Base-by-base conservation (phyloP, 2,888 invertebrate species). In the Octodonta nipae region DNA sequence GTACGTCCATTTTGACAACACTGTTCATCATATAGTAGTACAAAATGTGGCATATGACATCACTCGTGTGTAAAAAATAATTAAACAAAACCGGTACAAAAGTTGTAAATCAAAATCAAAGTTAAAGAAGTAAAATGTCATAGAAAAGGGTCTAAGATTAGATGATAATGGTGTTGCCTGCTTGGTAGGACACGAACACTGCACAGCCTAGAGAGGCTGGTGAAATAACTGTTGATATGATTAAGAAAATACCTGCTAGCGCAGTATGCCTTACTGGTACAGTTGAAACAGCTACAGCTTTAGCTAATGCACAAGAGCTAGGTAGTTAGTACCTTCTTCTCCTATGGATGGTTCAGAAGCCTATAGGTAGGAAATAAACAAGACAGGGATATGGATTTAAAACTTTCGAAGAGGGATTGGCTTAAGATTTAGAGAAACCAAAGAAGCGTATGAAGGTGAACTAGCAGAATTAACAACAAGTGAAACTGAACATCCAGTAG, bases 401-500 rank as follows among this genome's bases (percentile, higher is more conserved):
- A 96, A 98, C 55, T 98, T 98, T 55, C 70, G 98, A 3, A 70
- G 96, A 37, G 95, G 98, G 1, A 98, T 99, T 54, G 96, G 96
- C n/a, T 65, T 87, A 7, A 70, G 88, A 49, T 87, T 88, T 25
- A 75, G 87, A 35, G 98, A 99, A 65, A 92, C 89, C 0, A 98
- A 99, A 58, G 98, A 99, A 63, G 96, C 98, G 1, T 99, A 96
- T 58, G 98, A 99, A 63, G 98, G 98, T 6, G 98, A 99, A 68
- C 95, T 99, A 0, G 92, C 88, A 1, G 96, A 98, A 60, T 66
- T 98, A n/a, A 89, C 91, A 3, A 98, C 98, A 1, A 82, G 89
- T 1, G 98, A 98, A 63, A 92, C 92, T 4, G 95, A 96, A 61
- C 93, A 87, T 63, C 89, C 92, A 1, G 80, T 87, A 68, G 93